Evolutionary conservation across 2,888 invertebrate species (phyloP), one percentile per base, ranked within the genome.

Genomic region (Trisateles emortualis): DNA sequence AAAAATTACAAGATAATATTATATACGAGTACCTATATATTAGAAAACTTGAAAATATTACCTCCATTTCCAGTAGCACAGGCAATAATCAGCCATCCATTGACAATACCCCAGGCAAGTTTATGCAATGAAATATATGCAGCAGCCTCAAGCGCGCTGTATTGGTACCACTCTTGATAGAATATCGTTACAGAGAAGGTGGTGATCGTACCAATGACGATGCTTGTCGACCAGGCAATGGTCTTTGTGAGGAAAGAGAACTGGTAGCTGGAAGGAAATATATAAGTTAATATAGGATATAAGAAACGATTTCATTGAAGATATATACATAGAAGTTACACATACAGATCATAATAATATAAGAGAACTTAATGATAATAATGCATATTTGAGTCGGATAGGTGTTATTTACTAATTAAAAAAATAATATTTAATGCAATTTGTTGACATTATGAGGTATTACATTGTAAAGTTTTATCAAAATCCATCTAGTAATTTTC

Each of bases 11-110:
- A n/a, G n/a, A n/a, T n/a, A n/a, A n/a, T n/a, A n/a, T n/a, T n/a
- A n/a, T n/a, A n/a, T n/a, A n/a, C n/a, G n/a, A n/a, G n/a, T n/a
- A n/a, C n/a, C n/a, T n/a, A n/a, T n/a, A n/a, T n/a, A n/a, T n/a
- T n/a, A n/a, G n/a, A n/a, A n/a, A n/a, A n/a, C n/a, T n/a, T n/a
- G n/a, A 29, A 29, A 3, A 9, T 9, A 72, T 85, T 79, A 94
- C 95, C 95, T 81, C 95, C 95, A 81, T 95, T 95, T 41, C 95
- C 94, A 17, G 95, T 96, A 10, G 95, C 95, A 68, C 95, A 95
- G 0, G 95, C 94, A 46, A 96, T 84, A 3, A 96, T 90, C 2
- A 95, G 74, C 96, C 96, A 96, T 2, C 95, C 95, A 39, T 95
- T 94, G 0, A 94, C 94, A 2, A 95, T 85, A 64, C 95, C 94